Evolutionary conservation across 2,113 vertebrate genomes (phyloP).

Genomic region (Maccullochella peelii): DNA sequence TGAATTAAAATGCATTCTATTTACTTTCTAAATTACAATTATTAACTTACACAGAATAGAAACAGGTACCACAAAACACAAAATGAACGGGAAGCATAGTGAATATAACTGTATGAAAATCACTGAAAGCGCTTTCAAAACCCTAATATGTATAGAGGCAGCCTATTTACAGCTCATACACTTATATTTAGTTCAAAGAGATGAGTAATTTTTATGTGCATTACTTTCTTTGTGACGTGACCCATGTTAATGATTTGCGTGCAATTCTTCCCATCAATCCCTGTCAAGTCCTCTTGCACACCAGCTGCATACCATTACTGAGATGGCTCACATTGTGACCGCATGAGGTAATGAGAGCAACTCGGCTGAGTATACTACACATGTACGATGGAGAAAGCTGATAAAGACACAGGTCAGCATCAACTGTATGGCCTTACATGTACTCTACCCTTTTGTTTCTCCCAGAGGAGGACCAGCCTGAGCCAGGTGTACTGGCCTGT

Average conservation of each 20-base stretch:
- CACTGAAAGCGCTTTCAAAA: slow-evolving; percentile 25
- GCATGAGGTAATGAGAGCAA: slow-evolving; percentile 83
- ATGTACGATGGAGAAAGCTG: slow-evolving; percentile 60
- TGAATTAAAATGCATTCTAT: background rate
- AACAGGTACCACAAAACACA: background rate
- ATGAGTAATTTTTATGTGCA: slow-evolving; percentile 72
- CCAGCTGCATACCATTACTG: slow-evolving; percentile 80
- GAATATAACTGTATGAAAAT: background rate
- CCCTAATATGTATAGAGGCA: slow-evolving; percentile 34
- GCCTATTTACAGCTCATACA: slow-evolving; percentile 59
- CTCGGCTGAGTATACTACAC: slow-evolving; percentile 70
- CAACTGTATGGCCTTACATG: slow-evolving; percentile 29
- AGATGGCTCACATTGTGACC: slow-evolving; percentile 79
- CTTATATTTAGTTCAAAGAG: slow-evolving; percentile 76
- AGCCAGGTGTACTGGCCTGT: background rate
- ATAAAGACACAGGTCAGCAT: slow-evolving; percentile 57
- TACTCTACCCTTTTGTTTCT: slow-evolving; percentile 22
- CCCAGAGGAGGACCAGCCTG: background rate
- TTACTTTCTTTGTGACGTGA: slow-evolving; percentile 82
- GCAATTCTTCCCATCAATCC: slow-evolving; percentile 81
- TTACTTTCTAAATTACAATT: background rate
- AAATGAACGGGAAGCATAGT: background rate
- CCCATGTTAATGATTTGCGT: slow-evolving; percentile 82
- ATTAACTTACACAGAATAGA: background rate
- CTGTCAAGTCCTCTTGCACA: slow-evolving; percentile 74